Base-by-base conservation (phyloP, 2,113 vertebrate species). In the Brachypteracias leptosomus region DNA sequence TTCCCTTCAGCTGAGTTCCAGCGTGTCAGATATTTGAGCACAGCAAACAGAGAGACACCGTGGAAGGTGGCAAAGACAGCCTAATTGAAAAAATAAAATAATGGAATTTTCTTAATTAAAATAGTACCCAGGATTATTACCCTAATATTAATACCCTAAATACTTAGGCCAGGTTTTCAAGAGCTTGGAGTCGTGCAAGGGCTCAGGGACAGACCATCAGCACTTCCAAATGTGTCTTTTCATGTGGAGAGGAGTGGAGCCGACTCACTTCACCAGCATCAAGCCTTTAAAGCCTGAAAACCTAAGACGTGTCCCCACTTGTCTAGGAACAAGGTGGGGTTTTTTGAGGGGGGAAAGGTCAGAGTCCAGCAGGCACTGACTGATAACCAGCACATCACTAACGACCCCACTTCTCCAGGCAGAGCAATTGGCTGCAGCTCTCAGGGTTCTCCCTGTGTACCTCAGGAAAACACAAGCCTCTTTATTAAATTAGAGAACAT, bases 41-140 rank as follows among this genome's bases (percentile, higher is more conserved):
- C 61, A 70, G 35, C n/a, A 70, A 42, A 49, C 1, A 7, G 13
- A 70, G 29, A 35, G 15, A 80, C 11, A 9, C 20, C 18, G 1
- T 0, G 0, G 75, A 80, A 71, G 55, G 59, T 35, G 38, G 51
- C 9, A 78, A 51, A 91, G 35, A 18, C 11, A 51, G 14, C 5
- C 28, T 71, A 38, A 80, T 3, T 59, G 22, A 25, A 88, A 70
- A 18, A n/a, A 8, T 7, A 63, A n/a, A 72, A 38, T 3, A 47
- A 36, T 4, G 13, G 29, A 22, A 63, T 49, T 82, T 59, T 46
- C 63, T 65, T 59, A n/a, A 57, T 90, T 83, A 44, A 75, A 89
- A 65, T 44, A 52, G 63, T 25, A 3, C 20, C 16, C 6, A 2
- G 65, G 36, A 15, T 3, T 28, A 40, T 9, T 0, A 0, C 36